Percentiles rank a stretch among this genome's conserved stretches.
phyloP scores from a whole-genome alignment of 2,888 invertebrate genomes.

The Ypsolopha sequella region DNA sequence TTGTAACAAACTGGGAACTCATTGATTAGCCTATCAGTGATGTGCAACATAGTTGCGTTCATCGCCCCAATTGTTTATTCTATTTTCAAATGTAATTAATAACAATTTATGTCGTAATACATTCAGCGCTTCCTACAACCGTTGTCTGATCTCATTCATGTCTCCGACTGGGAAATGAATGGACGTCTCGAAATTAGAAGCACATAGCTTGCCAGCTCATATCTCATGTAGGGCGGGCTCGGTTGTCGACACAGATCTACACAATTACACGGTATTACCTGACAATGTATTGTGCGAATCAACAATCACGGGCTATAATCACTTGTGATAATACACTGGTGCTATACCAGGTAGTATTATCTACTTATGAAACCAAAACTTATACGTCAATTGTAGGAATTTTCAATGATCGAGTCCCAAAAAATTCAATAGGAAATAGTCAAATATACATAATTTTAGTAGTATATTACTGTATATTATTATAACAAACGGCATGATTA shows the following conservation, averaged over 20 bases:
- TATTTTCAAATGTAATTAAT: conserved; percentile 44
- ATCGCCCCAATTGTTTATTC: conserved; percentile 33
- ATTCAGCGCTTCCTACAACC: conserved; percentile 30
- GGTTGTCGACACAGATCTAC: conserved; percentile 47
- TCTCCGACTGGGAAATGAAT: conserved; percentile 55
- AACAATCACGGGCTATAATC: conserved; percentile 49
- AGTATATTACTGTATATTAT: too few species aligned
- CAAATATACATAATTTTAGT: too few species aligned
- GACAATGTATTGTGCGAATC: conserved; percentile 47
- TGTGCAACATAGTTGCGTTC: conserved; percentile 21
- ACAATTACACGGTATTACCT: conserved; percentile 52
- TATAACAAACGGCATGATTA: too few species aligned
- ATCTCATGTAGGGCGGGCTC: conserved; percentile 46
- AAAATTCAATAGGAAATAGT: too few species aligned
- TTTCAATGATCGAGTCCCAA: too few species aligned
- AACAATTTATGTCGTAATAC: conserved; percentile 36
- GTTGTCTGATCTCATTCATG: conserved; percentile 57
- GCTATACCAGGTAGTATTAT: too few species aligned
- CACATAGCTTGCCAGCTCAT: conserved; percentile 59
- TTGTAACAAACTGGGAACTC: conserved; percentile 24
- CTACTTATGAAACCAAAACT: too few species aligned
- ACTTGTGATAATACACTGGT: conserved; percentile 14
- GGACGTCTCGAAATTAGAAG: conserved; percentile 59
- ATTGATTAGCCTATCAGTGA: conserved; percentile 18
- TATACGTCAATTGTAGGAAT: too few species aligned